Base-by-base conservation (phyloP, 2,888 invertebrate genomes). In the Hirudinaria manillensis region DNA sequence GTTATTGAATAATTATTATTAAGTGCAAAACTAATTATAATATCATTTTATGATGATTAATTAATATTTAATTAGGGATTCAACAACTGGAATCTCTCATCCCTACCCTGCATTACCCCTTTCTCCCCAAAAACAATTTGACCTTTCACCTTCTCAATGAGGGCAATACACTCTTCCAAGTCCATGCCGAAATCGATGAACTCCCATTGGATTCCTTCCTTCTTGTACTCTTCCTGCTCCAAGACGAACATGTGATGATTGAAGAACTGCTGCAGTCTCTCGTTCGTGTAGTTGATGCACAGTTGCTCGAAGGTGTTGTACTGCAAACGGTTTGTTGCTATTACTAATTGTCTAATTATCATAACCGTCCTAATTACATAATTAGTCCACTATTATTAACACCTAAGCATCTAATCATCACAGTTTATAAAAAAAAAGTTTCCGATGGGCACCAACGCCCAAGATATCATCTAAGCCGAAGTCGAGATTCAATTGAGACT, bases 101-200 rank as follows among this genome's bases (percentile, higher is more conserved):
- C n/a, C n/a, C n/a, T n/a, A n/a, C n/a, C n/a, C n/a, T n/a, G n/a
- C n/a, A n/a, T n/a, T n/a, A n/a, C n/a, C n/a, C n/a, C n/a, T n/a
- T n/a, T n/a, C n/a, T n/a, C n/a, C n/a, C n/a, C n/a, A n/a, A n/a
- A 45, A 45, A 45, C 10, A 45, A 45, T 6, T 10, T 45, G 1
- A 10, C 13, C 45, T 51, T 16, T 70, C 70, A 84, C 84, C 82
- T 85, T 85, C 78, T 85, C 85, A 79, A 85, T 85, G 83, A 96
- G 89, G 87, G 94, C 94, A 88, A 95, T 95, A 90, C 94, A 94
- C 87, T 93, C 93, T 84, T 92, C 90, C 87, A 95, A 90, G 88
- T 95, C 94, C 92, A 95, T 93, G 87, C 95, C 95, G 87, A 95
- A 96, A 90, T 96, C 94, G 87, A 95, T 95, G 89, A 95, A 95